A percentile compares a stretch with the other conserved stretches of the same genome.
These are phyloP conservation scores for Drosophila funebris DNA, from an alignment of 1,140 invertebrate genomes.

Conservation along the genomic window DNA sequence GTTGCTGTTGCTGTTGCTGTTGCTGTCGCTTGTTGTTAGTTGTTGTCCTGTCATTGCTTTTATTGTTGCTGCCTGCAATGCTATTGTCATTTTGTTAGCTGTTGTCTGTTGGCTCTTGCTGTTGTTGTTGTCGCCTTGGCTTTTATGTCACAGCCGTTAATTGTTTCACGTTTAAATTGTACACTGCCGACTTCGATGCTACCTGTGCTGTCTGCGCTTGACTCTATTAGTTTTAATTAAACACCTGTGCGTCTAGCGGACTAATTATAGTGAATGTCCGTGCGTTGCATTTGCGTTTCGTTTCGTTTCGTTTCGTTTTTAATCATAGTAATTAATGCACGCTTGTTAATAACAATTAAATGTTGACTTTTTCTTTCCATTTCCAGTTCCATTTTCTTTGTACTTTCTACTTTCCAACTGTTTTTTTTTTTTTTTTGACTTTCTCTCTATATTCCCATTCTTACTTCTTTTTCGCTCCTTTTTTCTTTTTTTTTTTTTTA, in stretches of 20 bases:
- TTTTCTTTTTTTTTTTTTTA: conserved; percentile 2
- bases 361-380: conserved; percentile 38
- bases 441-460: not conserved
- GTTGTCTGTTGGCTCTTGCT: too few species aligned
- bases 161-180: conserved; percentile 74
- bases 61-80: conserved; percentile 27
- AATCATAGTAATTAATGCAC: conserved; percentile 77
- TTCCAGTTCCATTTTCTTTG: not conserved
- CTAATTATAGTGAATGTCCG: conserved; percentile 73
- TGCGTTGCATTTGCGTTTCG: conserved; percentile 6
- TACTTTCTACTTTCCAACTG: not conserved
- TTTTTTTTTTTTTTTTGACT: conserved; percentile 6
- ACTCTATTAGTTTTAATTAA: conserved; percentile 81
- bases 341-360: conserved; percentile 82
- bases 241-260: conserved; percentile 67
- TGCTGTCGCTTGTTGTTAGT: conserved; percentile 17
- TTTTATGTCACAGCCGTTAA: conserved; percentile 61
- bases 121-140: conserved; percentile 49
- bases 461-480: not conserved
- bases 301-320: conserved; percentile 41
- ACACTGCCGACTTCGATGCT: not conserved
- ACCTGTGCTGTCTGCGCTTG: conserved; percentile 3
- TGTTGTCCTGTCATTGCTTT: conserved; percentile 21
- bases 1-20: conserved; percentile 23
- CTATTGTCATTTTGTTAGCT: conserved; percentile 55